Evolutionary conservation across 1,140 invertebrate species (phyloP).

Genomic region (Drepana arcuata): DNA sequence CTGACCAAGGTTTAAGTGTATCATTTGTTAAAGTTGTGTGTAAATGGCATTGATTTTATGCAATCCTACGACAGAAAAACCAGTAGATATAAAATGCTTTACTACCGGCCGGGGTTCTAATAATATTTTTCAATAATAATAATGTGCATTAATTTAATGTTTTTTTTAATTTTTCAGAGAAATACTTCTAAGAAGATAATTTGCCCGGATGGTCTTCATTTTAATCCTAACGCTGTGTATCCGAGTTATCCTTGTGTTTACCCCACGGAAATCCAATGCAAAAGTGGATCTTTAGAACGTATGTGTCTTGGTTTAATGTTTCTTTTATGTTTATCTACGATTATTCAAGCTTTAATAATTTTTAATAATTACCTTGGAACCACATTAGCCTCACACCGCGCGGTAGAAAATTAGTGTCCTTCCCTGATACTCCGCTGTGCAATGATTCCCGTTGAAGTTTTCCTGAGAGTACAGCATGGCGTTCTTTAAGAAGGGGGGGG

Average conservation of each 20-base stretch:
- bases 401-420: no score
- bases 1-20: no score
- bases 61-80: neutral
- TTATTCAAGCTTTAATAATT: neutral
- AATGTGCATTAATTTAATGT: neutral
- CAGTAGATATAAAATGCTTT: neutral
- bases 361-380: neutral
- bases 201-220: conserved; percentile 39
- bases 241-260: conserved; percentile 34
- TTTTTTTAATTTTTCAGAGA: conserved; percentile 24
- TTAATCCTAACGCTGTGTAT: conserved; percentile 24
- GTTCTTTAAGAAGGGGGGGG: neutral
- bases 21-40: no score
- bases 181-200: conserved; percentile 14
- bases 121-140: neutral
- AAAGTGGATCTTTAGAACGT: conserved; percentile 10
- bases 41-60: no score
- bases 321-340: neutral
- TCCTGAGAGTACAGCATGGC: neutral
- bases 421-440: neutral
- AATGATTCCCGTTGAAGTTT: neutral
- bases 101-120: neutral
- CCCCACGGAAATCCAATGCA: conserved; percentile 28
- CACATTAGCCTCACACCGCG: no score
- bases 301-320: conserved; percentile 12